These are phyloP conservation scores for Athalia rosae DNA, from an alignment of 2,888 invertebrate genomes.

Conservation along the genomic window DNA sequence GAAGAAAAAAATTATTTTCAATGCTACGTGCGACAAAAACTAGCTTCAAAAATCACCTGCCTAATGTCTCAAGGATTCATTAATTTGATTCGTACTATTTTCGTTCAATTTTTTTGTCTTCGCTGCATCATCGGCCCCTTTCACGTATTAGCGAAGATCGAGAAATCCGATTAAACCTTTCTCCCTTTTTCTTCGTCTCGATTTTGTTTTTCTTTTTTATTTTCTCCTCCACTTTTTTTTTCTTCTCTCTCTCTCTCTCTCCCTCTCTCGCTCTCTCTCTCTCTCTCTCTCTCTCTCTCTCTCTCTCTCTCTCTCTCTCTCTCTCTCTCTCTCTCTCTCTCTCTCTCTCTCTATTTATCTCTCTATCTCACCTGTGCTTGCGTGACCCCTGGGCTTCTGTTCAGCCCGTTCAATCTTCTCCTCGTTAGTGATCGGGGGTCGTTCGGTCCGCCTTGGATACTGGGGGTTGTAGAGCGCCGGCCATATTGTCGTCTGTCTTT, in stretches of 20 bases:
- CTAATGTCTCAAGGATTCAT: no score
- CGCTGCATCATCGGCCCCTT: neutral
- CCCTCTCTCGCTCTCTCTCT: no score
- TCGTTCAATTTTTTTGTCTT: neutral
- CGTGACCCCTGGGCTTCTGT: conserved; percentile 65
- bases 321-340: conserved; percentile 53
- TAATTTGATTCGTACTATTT: neutral
- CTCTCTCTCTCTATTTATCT: neutral
- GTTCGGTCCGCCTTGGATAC: conserved; percentile 70
- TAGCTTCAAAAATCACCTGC: neutral
- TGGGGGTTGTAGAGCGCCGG: conserved; percentile 69
- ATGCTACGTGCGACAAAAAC: neutral
- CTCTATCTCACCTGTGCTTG: conserved; percentile 68
- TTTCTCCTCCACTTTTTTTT: no score
- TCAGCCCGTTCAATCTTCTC: conserved; percentile 69
- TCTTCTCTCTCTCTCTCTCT: no score
- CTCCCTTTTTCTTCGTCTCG: no score
- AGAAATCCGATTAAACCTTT: no score
- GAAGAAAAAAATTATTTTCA: neutral
- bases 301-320: neutral
- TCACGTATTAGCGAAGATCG: neutral
- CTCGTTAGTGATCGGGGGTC: conserved; percentile 66
- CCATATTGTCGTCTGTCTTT: conserved; percentile 69
- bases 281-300: conserved; percentile 53
- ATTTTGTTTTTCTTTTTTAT: no score